phyloP scores from a whole-genome alignment of 2,797 vertebrate genomes.

The Paguma larvata region DNA sequence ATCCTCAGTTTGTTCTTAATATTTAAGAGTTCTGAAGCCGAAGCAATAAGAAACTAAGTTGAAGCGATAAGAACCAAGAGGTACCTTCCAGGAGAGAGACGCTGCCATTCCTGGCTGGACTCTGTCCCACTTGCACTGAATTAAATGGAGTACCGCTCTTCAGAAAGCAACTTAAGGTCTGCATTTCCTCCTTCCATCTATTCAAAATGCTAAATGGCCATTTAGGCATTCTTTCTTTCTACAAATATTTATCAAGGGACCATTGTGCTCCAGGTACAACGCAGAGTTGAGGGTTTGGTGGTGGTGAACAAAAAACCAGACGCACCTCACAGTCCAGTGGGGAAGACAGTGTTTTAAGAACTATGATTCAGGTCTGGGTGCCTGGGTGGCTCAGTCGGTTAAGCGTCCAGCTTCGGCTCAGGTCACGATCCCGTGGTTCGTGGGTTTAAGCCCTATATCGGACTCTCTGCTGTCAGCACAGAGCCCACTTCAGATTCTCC shows the following conservation, averaged over 20 bases:
- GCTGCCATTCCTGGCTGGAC: background rate
- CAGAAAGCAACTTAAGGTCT: background rate
- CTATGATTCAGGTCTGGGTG: background rate
- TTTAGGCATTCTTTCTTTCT: conserved; percentile 57
- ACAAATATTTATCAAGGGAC: conserved; percentile 59
- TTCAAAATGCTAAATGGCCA: background rate
- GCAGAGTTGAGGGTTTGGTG: background rate
- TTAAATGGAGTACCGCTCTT: background rate
- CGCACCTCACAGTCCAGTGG: background rate
- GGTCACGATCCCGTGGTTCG: too few relatives aligned
- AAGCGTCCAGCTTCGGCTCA: too few relatives aligned
- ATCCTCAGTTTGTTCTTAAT: too few relatives aligned
- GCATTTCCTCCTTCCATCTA: background rate
- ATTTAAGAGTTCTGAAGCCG: background rate
- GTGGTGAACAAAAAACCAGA: conserved; percentile 32
- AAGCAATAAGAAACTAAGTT: background rate
- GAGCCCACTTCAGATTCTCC: too few relatives aligned
- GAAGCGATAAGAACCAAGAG: background rate
- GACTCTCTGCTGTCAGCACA: too few relatives aligned
- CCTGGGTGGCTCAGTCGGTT: too few relatives aligned
- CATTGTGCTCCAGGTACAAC: background rate
- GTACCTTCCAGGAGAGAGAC: background rate
- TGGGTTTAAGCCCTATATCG: too few relatives aligned
- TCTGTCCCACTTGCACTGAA: background rate
- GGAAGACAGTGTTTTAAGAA: background rate